These are phyloP conservation scores for Parazoanthus swiftii DNA, from an alignment of 92 coral and sea anemone species.

Conservation along the genomic window DNA sequence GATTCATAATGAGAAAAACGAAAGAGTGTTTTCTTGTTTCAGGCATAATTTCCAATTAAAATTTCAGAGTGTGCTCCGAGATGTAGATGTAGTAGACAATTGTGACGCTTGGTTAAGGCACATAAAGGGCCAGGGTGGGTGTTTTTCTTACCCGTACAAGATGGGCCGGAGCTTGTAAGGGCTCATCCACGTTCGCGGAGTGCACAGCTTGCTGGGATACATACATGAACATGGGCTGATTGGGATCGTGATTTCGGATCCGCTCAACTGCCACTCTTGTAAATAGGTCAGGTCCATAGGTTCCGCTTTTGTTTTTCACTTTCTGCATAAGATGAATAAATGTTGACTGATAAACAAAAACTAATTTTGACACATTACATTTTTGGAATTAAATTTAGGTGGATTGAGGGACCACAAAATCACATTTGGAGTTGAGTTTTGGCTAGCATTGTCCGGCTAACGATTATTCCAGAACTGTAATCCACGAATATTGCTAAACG, in stretches of 20 bases:
- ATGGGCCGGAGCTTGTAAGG: conserved; percentile 84
- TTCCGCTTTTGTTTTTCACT: conserved; percentile 62
- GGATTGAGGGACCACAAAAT: background rate
- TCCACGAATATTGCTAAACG: too few species aligned
- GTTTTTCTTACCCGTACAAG: conserved; percentile 55
- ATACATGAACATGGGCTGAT: conserved; percentile 79
- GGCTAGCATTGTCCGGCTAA: background rate
- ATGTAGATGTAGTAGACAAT: too few species aligned
- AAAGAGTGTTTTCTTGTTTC: too few species aligned
- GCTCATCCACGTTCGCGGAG: conserved; percentile 79
- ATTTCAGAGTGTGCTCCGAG: too few species aligned
- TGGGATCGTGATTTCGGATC: conserved; percentile 68
- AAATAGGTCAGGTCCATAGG: conserved; percentile 84
- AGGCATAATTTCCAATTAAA: too few species aligned
- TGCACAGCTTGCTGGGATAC: conserved; percentile 95
- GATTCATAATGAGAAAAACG: too few species aligned
- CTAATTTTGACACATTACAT: too few species aligned
- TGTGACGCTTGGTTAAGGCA: too few species aligned
- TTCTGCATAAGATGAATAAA: conserved; percentile 50
- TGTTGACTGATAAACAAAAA: too few species aligned
- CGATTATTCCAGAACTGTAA: background rate
- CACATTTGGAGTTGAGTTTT: background rate
- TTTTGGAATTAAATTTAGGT: background rate
- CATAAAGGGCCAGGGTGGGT: too few species aligned
- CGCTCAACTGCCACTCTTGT: conserved; percentile 83